A percentile compares a stretch with the other conserved stretches of the same genome.
Conservation (phyloP, 1,140 invertebrate genomes). For the Drosophila busckii region DNA sequence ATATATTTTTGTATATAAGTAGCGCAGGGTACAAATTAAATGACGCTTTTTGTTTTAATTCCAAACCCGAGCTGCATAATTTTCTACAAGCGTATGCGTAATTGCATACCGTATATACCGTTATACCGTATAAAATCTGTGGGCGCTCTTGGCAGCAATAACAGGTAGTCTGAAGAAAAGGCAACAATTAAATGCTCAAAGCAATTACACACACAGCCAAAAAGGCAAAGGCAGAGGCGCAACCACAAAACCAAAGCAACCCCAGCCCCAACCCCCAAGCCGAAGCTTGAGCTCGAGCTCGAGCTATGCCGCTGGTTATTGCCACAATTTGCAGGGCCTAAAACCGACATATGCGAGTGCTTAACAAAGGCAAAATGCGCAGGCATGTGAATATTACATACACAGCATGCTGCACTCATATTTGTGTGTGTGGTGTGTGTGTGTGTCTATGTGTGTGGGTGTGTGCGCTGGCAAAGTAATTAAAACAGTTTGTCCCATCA, state of each 20-base stretch:
- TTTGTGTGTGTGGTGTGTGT: neutral
- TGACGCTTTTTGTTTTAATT: too few species aligned
- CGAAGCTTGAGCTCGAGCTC: too few species aligned
- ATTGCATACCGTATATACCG: too few species aligned
- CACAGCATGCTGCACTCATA: conserved; percentile 12
- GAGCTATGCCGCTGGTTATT: conserved; percentile 24
- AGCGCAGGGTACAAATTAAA: neutral
- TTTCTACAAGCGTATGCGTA: too few species aligned
- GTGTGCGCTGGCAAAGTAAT: conserved; percentile 47
- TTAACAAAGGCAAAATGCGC: neutral
- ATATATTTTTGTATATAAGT: too few species aligned
- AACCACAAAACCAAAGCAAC: too few species aligned
- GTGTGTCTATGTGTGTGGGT: neutral
- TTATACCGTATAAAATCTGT: conserved; percentile 29
- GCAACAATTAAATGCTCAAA: conserved; percentile 58
- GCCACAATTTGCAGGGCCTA: conserved; percentile 40
- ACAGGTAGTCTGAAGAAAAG: conserved; percentile 9
- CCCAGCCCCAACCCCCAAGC: neutral
- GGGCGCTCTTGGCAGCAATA: neutral
- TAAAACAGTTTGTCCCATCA: conserved; percentile 67
- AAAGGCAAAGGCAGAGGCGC: neutral
- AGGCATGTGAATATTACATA: conserved; percentile 25
- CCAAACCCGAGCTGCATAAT: too few species aligned
- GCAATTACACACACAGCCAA: conserved; percentile 38
- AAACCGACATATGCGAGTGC: conserved; percentile 31